Conservation (phyloP, 1,140 invertebrate species). For the Panonychus citri region DNA sequence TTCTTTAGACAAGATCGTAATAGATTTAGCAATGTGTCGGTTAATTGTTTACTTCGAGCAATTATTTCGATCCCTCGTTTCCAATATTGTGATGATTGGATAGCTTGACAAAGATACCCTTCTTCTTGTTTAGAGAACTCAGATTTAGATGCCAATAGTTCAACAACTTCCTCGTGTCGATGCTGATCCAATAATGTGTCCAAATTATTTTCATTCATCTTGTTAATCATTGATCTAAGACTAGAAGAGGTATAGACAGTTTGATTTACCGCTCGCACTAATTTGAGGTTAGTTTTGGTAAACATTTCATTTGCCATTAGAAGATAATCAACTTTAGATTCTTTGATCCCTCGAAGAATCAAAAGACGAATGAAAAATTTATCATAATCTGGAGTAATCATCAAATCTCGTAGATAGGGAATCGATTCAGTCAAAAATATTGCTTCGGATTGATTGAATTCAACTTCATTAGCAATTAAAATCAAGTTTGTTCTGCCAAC, state of each 20-base stretch:
- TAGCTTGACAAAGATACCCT: conserved; percentile 4
- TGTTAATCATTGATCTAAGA: conserved; percentile 4
- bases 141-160: conserved; percentile 5
- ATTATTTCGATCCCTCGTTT: conserved; percentile 9
- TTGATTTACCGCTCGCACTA: conserved; percentile 5
- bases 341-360: conserved; percentile 5
- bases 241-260: neutral
- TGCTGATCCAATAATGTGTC: neutral
- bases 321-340: conserved; percentile 4
- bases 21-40: neutral
- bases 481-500: too few relatives aligned
- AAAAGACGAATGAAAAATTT: conserved; percentile 8
- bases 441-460: too few relatives aligned
- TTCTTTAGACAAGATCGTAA: conserved; percentile 1
- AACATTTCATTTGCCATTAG: neutral
- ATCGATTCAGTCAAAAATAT: too few relatives aligned
- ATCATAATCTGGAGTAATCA: too few relatives aligned
- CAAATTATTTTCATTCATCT: neutral
- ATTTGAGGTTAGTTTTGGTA: neutral
- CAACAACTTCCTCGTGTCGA: conserved; percentile 6
- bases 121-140: conserved; percentile 5
- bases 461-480: too few relatives aligned
- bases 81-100: conserved; percentile 5
- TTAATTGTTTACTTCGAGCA: neutral
- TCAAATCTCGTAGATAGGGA: too few relatives aligned